Conservation (phyloP, 2,797 vertebrate species). For the Hippoglossus hippoglossus region DNA sequence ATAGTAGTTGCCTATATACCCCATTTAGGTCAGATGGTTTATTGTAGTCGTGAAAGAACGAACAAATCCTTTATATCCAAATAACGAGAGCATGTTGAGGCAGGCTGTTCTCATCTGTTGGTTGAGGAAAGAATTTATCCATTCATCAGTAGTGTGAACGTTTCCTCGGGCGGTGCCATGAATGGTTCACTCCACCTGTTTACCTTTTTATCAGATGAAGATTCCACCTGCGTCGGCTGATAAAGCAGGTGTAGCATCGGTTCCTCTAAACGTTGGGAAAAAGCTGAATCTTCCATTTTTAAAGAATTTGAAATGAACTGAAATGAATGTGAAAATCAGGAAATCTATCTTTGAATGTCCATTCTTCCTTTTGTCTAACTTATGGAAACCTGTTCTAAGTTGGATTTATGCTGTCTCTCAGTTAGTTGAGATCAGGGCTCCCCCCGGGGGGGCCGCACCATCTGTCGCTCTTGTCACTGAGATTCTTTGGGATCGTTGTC, state of each 20-base stretch:
- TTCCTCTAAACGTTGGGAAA: conserved; percentile 7
- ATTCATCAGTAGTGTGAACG: conserved; percentile 11
- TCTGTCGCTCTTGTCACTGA: too few species aligned
- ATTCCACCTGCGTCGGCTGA: not conserved
- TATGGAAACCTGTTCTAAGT: too few species aligned
- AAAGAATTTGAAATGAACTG: too few species aligned
- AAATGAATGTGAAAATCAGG: too few species aligned
- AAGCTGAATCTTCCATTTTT: too few species aligned
- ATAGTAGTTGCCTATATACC: too few species aligned
- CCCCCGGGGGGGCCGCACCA: too few species aligned
- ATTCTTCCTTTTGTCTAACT: too few species aligned
- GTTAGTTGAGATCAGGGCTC: too few species aligned
- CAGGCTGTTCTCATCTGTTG: not conserved
- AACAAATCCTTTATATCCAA: not conserved
- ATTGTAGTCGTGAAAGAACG: not conserved
- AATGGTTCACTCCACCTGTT: conserved; percentile 18
- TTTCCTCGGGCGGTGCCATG: not conserved
- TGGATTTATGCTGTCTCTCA: too few species aligned
- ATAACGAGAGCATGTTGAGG: not conserved
- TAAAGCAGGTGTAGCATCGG: conserved; percentile 6
- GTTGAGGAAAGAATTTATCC: not conserved
- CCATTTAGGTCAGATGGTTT: not conserved
- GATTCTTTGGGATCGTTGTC: too few species aligned
- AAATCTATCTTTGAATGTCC: too few species aligned
- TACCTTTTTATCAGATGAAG: conserved; percentile 9